phyloP scores from a whole-genome alignment of 2,113 vertebrate species.

The Muntiacus muntjak region DNA sequence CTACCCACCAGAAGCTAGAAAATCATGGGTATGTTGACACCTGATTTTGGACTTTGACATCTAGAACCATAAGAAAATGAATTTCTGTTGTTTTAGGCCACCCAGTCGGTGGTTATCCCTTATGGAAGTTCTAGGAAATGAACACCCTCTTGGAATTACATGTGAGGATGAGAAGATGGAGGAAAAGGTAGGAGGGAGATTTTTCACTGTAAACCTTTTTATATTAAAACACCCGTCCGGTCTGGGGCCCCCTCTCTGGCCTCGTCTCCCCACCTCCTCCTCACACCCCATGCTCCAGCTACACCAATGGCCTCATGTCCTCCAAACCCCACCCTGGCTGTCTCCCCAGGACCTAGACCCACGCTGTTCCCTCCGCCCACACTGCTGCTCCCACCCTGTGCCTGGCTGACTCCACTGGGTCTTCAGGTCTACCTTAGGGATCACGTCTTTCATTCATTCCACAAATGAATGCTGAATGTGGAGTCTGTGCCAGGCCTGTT shows the following conservation, averaged over 20 bases:
- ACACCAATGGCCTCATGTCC: background rate
- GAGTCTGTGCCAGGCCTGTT: background rate
- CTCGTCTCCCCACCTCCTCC: background rate
- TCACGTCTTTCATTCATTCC: background rate
- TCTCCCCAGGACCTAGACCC: background rate
- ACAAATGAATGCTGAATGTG: background rate
- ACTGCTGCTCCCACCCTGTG: background rate
- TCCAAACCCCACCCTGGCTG: background rate
- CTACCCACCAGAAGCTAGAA: background rate
- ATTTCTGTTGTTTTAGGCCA: background rate
- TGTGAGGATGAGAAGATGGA: background rate
- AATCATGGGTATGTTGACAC: background rate
- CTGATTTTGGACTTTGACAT: background rate
- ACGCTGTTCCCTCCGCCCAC: background rate
- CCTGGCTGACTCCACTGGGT: background rate
- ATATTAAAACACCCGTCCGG: background rate
- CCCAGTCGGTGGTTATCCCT: background rate
- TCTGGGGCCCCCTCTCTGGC: background rate
- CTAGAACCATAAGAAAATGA: background rate
- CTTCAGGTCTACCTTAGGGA: background rate
- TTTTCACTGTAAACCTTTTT: background rate
- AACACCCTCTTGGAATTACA: background rate
- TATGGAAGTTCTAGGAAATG: background rate
- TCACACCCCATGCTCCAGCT: background rate
- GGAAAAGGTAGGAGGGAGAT: background rate